Conservation (phyloP, 2,113 vertebrate genomes). For the Coracopsis vasa region DNA sequence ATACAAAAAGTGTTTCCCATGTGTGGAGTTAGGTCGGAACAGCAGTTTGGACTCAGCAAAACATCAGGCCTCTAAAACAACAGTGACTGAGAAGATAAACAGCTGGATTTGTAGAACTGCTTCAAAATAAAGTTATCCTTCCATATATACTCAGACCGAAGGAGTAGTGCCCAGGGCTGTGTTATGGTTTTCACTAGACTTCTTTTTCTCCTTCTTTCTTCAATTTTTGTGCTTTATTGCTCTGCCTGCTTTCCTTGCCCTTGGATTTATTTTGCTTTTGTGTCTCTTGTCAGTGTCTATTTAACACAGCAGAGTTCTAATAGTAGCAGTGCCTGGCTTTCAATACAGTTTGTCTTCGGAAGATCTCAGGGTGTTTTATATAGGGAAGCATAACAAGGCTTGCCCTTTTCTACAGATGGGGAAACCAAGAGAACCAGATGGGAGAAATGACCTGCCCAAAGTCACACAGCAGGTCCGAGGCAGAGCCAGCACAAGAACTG, state of each 20-base stretch:
- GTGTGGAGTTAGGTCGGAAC: neutral
- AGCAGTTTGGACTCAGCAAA: neutral
- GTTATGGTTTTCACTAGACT: neutral
- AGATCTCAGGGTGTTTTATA: neutral
- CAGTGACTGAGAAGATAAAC: neutral
- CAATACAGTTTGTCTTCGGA: neutral
- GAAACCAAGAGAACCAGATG: neutral
- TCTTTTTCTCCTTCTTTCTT: neutral
- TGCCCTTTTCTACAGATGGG: neutral
- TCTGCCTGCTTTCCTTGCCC: neutral
- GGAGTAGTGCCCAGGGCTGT: neutral
- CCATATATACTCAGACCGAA: neutral
- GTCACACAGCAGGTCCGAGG: neutral
- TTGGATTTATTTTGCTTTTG: neutral
- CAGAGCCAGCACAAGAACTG: neutral
- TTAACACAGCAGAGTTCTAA: neutral
- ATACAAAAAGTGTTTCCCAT: neutral
- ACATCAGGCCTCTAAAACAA: neutral
- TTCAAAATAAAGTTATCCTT: neutral
- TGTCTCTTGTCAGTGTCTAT: neutral
- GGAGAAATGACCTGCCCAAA: neutral
- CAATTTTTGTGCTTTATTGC: neutral
- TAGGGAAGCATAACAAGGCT: neutral
- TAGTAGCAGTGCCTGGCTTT: neutral
- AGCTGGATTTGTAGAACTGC: neutral